Evolutionary conservation across 2,888 invertebrate species (phyloP), one percentile per base, ranked within the genome.

Genomic region (Germaria angustata): DNA sequence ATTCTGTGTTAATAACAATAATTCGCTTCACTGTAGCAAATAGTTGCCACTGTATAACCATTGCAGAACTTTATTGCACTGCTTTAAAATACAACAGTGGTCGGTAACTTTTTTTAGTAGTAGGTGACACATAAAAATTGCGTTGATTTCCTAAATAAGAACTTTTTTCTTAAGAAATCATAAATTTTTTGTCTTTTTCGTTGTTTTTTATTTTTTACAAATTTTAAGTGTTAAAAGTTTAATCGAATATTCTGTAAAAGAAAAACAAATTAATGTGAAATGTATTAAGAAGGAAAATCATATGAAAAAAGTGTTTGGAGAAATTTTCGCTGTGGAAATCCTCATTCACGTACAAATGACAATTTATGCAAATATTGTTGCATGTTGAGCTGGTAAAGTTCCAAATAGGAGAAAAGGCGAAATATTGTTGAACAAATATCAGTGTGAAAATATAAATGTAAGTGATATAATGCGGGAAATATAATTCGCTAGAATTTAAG

Each of bases 101-200:
- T 59, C 61, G 79, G 59, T 66, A 24, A 46, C 51, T 66, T 53
- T 68, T 59, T 75, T 69, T 57, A 72, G 55, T 63, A 63, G 69
- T 76, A 71, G 55, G 79, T 80, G 80, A 80, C 80, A 76, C 69
- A 80, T 76, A 75, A 80, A 65, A 57, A 51, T 76, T 80, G 69
- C 80, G 76, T 75, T 80, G 80, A 71, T 69, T 80, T 39, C 46
- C 24, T 15, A 46, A 80, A 65, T 49, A 57, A 63, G 51, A 73
- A 72, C 24, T 28, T 46, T 63, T 39, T 55, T 72, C 73, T 75
- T 46, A 55, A 59, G 39, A 66, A 81, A 59, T 46, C 34, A 41
- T 55, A 24, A 2, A 72, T 59, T 51, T 72, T 79, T 61, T 44
- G 28, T 61, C 44, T 59, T 53, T 79, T 73, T 73, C 22, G 41